Conservation (phyloP, 1,140 invertebrate genomes). For the Pachypeltis micranthus region DNA sequence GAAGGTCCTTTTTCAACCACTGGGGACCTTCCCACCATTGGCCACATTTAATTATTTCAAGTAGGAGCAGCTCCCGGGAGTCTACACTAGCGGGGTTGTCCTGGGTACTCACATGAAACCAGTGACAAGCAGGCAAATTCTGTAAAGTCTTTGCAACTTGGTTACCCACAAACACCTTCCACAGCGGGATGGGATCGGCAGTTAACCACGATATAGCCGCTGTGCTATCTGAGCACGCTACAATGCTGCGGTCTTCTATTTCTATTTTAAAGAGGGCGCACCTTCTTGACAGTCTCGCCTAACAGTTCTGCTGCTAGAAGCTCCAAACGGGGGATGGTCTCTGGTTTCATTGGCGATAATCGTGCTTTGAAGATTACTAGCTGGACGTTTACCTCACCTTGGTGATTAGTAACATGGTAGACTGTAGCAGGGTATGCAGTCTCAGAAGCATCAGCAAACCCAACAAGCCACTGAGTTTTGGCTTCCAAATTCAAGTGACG, state of each 20-base stretch:
- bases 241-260: too few species aligned
- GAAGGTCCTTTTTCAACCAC: background rate
- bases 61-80: background rate
- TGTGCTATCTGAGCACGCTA: background rate
- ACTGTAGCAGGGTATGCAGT: slow-evolving; percentile 33
- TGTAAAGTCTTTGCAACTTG: background rate
- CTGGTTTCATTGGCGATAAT: slow-evolving; percentile 30
- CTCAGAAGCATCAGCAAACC: slow-evolving; percentile 34
- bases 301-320: slow-evolving; percentile 31
- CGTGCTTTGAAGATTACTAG: slow-evolving; percentile 32
- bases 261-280: slow-evolving; percentile 17
- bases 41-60: background rate
- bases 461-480: slow-evolving; percentile 25
- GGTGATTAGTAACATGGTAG: slow-evolving; percentile 29
- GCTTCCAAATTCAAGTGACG: slow-evolving; percentile 17
- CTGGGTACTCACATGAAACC: background rate
- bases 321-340: slow-evolving; percentile 30
- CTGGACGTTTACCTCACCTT: background rate
- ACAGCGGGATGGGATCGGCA: background rate
- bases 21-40: background rate
- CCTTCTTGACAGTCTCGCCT: slow-evolving; percentile 24
- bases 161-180: background rate
- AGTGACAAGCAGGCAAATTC: background rate
- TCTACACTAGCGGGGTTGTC: background rate
- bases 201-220: background rate